These are phyloP conservation scores for Ganaspis brasiliensis DNA, from an alignment of 2,888 invertebrate genomes.

Conservation along the genomic window DNA sequence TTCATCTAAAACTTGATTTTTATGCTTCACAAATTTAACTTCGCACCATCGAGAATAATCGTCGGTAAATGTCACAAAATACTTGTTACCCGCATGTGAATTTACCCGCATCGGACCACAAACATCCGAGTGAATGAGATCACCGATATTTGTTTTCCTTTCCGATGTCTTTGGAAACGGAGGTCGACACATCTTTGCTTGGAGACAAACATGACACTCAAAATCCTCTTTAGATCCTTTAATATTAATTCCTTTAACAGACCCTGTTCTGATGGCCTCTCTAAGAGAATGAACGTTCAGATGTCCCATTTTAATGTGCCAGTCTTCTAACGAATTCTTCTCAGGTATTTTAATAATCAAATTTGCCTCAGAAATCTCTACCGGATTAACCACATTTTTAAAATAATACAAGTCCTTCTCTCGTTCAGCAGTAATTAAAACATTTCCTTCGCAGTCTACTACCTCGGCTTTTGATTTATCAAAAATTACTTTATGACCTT, in stretches of 20 bases:
- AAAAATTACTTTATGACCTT: conserved; percentile 36
- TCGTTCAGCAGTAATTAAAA: conserved; percentile 36
- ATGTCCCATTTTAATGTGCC: conserved; percentile 20
- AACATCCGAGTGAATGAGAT: conserved; percentile 63
- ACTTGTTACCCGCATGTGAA: conserved; percentile 57
- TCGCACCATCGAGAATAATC: conserved; percentile 63
- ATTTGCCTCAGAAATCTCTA: background rate
- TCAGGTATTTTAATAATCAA: background rate
- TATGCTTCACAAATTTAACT: conserved; percentile 51
- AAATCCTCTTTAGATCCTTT: conserved; percentile 3
- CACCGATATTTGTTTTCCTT: conserved; percentile 45
- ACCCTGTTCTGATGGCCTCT: background rate
- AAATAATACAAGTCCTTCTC: conserved; percentile 42
- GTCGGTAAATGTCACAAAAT: conserved; percentile 66
- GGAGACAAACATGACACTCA: conserved; percentile 4
- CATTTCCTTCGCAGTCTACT: conserved; percentile 7
- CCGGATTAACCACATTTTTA: background rate
- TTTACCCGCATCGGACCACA: conserved; percentile 59
- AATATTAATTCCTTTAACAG: conserved; percentile 25
- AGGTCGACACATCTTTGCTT: conserved; percentile 21
- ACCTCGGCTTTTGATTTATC: conserved; percentile 7
- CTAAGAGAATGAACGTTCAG: background rate
- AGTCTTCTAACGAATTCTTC: conserved; percentile 27
- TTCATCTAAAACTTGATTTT: conserved; percentile 56
- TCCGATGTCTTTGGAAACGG: conserved; percentile 37